A percentile compares a stretch with the other conserved stretches of the same genome.
Conservation (phyloP, 2,888 invertebrate species). For the Melipona beecheii region DNA sequence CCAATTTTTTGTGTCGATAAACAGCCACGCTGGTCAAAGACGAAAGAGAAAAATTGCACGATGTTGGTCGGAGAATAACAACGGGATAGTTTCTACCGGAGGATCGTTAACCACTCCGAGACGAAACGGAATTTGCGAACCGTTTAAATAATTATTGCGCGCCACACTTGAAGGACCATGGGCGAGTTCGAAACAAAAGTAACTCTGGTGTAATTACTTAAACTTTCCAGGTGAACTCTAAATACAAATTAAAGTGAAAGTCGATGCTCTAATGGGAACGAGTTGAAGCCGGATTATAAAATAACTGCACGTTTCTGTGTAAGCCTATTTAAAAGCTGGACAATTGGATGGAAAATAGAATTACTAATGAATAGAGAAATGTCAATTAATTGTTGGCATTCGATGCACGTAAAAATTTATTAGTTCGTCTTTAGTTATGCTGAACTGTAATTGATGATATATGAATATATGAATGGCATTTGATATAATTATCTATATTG, state of each 20-base stretch:
- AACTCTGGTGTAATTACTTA: constrained; percentile 16
- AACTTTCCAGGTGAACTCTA: constrained; percentile 22
- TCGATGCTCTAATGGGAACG: constrained; percentile 13
- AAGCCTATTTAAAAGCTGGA: neutral
- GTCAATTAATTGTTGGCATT: neutral
- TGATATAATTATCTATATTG: too few relatives aligned
- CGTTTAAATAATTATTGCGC: constrained; percentile 32
- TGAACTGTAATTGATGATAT: too few relatives aligned
- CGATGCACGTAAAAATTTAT: neutral
- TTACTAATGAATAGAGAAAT: neutral
- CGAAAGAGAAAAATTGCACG: neutral
- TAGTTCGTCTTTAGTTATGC: too few relatives aligned
- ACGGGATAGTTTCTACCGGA: neutral
- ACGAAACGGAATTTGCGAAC: neutral
- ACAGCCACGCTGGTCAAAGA: neutral
- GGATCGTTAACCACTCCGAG: constrained; percentile 18
- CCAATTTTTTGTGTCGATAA: constrained; percentile 10
- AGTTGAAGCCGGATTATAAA: neutral
- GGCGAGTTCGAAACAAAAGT: constrained; percentile 23
- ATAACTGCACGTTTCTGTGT: neutral
- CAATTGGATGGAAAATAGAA: neutral
- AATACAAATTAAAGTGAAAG: constrained; percentile 34
- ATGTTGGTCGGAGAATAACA: neutral
- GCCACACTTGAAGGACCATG: constrained; percentile 5
- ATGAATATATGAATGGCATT: too few relatives aligned